These are phyloP conservation scores for Lycorma delicatula DNA, from an alignment of 1,140 invertebrate genomes.

Conservation along the genomic window DNA sequence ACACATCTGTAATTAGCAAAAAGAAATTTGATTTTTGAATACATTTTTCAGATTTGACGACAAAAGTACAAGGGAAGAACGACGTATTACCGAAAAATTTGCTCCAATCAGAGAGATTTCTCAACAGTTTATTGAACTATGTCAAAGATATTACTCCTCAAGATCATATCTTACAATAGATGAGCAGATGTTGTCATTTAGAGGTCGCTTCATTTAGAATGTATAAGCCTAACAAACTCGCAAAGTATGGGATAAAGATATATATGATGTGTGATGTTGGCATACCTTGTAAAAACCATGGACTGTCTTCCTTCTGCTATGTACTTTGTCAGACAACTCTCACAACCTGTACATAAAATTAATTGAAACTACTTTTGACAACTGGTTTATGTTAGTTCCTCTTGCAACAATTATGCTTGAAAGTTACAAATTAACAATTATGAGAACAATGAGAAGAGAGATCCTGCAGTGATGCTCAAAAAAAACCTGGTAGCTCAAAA, in stretches of 20 bases:
- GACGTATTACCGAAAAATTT: conserved; percentile 30
- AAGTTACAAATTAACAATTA: conserved; percentile 16
- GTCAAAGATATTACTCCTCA: conserved; percentile 25
- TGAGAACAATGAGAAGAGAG: conserved; percentile 16
- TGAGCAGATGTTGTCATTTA: conserved; percentile 36
- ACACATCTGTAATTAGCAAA: conserved; percentile 26
- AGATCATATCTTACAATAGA: conserved; percentile 30
- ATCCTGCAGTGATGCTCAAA: conserved; percentile 13
- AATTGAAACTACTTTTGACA: conserved; percentile 33
- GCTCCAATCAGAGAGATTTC: conserved; percentile 34
- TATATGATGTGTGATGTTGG: conserved; percentile 30
- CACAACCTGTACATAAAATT: conserved; percentile 16
- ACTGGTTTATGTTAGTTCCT: conserved; percentile 30
- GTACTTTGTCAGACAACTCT: conserved; percentile 28
- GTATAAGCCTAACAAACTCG: conserved; percentile 37
- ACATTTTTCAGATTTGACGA: not conserved
- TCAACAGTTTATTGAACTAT: conserved; percentile 34
- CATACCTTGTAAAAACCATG: conserved; percentile 33
- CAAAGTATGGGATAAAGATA: conserved; percentile 38
- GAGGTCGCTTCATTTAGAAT: conserved; percentile 36
- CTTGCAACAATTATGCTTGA: conserved; percentile 26
- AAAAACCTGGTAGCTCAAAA: conserved; percentile 2
- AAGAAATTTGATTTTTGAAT: conserved; percentile 30
- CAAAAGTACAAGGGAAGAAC: conserved; percentile 20
- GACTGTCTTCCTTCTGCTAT: not conserved